Percentiles rank a stretch among this genome's conserved stretches.
Evolutionary conservation across 2,888 invertebrate genomes (phyloP).

Genomic region (Rhodophaea formosa): DNA sequence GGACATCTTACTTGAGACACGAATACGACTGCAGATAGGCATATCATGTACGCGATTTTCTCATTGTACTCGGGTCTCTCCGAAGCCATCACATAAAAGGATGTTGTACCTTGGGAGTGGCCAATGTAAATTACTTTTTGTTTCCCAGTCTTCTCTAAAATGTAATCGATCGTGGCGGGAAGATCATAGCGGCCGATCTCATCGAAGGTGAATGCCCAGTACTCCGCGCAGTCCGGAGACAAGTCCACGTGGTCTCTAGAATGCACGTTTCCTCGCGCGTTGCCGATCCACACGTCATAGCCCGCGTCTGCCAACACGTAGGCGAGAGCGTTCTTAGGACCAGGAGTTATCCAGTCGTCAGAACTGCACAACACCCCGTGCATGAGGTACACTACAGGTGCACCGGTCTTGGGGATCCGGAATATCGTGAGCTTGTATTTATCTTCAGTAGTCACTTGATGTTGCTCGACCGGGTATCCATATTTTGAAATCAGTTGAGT

Average conservation of each 20-base stretch:
- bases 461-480: slow-evolving; percentile 33
- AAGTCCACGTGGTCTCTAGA: no score
- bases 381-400: slow-evolving; percentile 82
- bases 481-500: slow-evolving; percentile 35
- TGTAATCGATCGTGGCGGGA: slow-evolving; percentile 87
- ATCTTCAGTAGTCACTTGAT: slow-evolving; percentile 84
- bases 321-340: no score
- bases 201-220: slow-evolving; percentile 88
- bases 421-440: slow-evolving; percentile 88
- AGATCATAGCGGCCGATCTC: slow-evolving; percentile 88
- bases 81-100: no score
- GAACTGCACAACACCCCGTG: slow-evolving; percentile 87
- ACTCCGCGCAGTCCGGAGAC: slow-evolving; percentile 53
- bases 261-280: no score
- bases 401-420: slow-evolving; percentile 79
- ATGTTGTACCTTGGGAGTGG: slow-evolving; percentile 85
- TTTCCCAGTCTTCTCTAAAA: slow-evolving; percentile 76
- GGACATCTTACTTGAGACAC: slow-evolving; percentile 36
- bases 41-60: no score
- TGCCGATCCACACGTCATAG: no score
- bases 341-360: no score
- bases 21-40: no score
- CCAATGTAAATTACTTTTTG: slow-evolving; percentile 85
- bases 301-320: no score
- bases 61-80: no score